Evolutionary conservation across 1,140 invertebrate genomes (phyloP).

Genomic region (Pseudomyrmex gracilis): DNA sequence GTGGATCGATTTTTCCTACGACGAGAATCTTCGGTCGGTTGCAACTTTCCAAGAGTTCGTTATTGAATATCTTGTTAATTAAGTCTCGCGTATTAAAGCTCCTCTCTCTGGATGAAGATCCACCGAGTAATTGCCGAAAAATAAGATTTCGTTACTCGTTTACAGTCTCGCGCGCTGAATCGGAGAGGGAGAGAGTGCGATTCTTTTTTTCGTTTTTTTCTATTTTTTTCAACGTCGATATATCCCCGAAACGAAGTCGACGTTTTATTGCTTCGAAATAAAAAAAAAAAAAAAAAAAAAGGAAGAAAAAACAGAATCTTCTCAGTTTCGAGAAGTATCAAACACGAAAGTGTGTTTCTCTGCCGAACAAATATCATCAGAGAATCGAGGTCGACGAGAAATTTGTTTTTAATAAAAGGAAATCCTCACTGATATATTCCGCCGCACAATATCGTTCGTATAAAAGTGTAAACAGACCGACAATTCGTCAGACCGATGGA

Average conservation of each 20-base stretch:
- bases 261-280: background rate
- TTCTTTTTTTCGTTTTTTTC: constrained; percentile 16
- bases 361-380: background rate
- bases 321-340: background rate
- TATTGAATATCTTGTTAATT: constrained; percentile 58
- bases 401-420: background rate
- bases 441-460: background rate
- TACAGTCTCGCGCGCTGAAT: background rate
- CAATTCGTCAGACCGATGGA: background rate
- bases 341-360: background rate
- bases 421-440: background rate
- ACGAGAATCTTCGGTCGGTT: constrained; percentile 34
- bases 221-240: no score
- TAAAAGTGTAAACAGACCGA: constrained; percentile 23
- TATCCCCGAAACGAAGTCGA: no score
- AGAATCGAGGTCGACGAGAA: no score
- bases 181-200: background rate
- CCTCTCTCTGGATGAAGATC: background rate
- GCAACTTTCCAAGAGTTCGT: constrained; percentile 41
- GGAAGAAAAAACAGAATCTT: background rate
- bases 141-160: background rate
- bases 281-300: background rate
- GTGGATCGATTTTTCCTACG: constrained; percentile 46
- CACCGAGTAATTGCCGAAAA: constrained; percentile 25
- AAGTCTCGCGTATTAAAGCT: constrained; percentile 31